These are phyloP conservation scores for Monoplex corrugatus DNA, from an alignment of 2,888 invertebrate genomes.

Conservation along the genomic window DNA sequence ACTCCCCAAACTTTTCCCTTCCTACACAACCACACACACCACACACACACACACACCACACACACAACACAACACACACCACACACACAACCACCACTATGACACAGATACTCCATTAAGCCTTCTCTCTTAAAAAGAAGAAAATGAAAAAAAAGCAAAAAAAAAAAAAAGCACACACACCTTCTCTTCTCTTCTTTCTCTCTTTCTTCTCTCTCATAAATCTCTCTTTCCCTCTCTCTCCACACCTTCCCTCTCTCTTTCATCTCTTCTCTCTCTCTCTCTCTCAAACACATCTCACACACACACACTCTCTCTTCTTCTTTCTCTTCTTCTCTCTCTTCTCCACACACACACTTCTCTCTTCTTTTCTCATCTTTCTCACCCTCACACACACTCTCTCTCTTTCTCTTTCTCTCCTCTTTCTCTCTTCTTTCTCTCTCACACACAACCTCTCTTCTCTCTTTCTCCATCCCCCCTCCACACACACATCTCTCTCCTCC, in stretches of 20 bases:
- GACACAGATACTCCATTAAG: background rate
- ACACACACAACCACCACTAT: background rate
- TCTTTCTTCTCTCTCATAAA: background rate
- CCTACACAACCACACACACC: background rate
- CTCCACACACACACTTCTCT: background rate
- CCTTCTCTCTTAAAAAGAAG: background rate
- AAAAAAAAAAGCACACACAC: background rate
- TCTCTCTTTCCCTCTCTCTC: background rate
- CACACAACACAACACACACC: constrained; percentile 15
- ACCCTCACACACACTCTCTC: background rate
- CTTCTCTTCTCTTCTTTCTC: background rate
- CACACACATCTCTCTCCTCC: background rate
- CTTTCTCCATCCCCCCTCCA: background rate
- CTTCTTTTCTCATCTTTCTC: background rate
- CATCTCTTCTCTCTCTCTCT: background rate
- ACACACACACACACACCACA: background rate
- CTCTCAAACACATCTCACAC: too few species aligned
- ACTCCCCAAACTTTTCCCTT: too few species aligned
- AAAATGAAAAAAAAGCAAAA: background rate
- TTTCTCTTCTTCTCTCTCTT: background rate
- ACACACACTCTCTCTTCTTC: background rate
- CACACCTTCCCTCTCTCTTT: background rate
- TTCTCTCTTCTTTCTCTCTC: background rate
- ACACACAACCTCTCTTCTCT: background rate
- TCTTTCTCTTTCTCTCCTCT: background rate